These are phyloP conservation scores for Cladorhizidae sp. DNA, from an alignment of 37 sponge, comb jelly and placozoan species.

Conservation along the genomic window DNA sequence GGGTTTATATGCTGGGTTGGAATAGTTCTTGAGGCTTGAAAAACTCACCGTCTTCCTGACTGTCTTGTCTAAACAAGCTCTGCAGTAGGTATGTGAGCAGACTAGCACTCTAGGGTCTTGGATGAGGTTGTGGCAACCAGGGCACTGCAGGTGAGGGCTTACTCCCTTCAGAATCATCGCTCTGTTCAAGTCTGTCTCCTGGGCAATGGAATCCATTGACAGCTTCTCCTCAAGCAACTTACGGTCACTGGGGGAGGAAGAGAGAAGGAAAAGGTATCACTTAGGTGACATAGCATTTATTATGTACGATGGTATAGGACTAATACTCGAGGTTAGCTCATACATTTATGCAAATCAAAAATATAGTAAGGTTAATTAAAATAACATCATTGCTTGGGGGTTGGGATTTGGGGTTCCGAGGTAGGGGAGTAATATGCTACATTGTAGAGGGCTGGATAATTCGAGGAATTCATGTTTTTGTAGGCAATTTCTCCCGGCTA, in stretches of 20 bases:
- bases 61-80: conserved; percentile 28
- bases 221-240: not conserved
- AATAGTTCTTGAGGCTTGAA: not conserved
- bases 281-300: not conserved
- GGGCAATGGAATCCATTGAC: not conserved
- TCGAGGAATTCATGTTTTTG: no score
- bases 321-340: no score
- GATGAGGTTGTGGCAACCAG: conserved; percentile 24
- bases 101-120: conserved; percentile 47
- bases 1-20: not conserved
- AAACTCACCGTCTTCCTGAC: not conserved
- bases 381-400: no score
- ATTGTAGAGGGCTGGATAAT: no score
- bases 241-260: not conserved
- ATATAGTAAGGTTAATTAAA: no score
- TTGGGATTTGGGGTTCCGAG: no score
- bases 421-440: no score
- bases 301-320: no score
- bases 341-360: no score
- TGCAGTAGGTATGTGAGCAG: conserved; percentile 60
- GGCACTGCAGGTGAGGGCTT: conserved; percentile 50
- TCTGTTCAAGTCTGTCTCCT: conserved; percentile 3
- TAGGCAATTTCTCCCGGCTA: no score
- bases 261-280: not conserved
- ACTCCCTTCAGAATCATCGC: conserved; percentile 22